Percentiles rank a stretch among this genome's conserved stretches.
Evolutionary conservation across 2,888 invertebrate species (phyloP).

Genomic region (Cremastinae sp.): DNA sequence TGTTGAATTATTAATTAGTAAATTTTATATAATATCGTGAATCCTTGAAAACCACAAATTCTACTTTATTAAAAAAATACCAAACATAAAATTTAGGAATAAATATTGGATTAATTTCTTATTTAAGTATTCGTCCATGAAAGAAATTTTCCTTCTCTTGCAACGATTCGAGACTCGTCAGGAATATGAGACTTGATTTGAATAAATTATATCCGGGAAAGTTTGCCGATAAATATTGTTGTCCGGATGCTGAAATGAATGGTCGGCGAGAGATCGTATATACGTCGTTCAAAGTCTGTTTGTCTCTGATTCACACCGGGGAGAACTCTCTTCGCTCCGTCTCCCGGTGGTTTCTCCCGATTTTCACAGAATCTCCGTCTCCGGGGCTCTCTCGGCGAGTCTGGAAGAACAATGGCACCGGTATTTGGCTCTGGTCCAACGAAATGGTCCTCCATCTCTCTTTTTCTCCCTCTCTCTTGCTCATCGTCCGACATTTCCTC

Average conservation of each 20-base stretch:
- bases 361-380: slow-evolving; percentile 41
- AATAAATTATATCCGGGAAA: slow-evolving; percentile 7
- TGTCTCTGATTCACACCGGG: slow-evolving; percentile 20
- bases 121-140: too few relatives aligned
- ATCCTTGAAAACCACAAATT: too few relatives aligned
- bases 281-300: slow-evolving; percentile 21
- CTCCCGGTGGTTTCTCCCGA: slow-evolving; percentile 38
- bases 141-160: too few relatives aligned
- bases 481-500: slow-evolving; percentile 35
- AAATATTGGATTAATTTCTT: too few relatives aligned
- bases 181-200: too few relatives aligned
- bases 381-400: neutral
- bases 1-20: too few relatives aligned
- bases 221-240: slow-evolving; percentile 15
- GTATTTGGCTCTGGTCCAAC: slow-evolving; percentile 63
- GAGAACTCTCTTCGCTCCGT: too few relatives aligned
- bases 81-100: too few relatives aligned
- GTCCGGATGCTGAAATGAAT: slow-evolving; percentile 13
- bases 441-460: slow-evolving; percentile 36
- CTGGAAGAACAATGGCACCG: slow-evolving; percentile 60
- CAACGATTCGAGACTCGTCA: too few relatives aligned
- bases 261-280: slow-evolving; percentile 1
- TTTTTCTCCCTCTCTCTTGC: too few relatives aligned
- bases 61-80: too few relatives aligned
- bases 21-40: too few relatives aligned